Percentiles rank a stretch among this genome's conserved stretches.
Evolutionary conservation across 2,888 invertebrate species (phyloP).

Genomic region (Agonopterix subpropinquella): DNA sequence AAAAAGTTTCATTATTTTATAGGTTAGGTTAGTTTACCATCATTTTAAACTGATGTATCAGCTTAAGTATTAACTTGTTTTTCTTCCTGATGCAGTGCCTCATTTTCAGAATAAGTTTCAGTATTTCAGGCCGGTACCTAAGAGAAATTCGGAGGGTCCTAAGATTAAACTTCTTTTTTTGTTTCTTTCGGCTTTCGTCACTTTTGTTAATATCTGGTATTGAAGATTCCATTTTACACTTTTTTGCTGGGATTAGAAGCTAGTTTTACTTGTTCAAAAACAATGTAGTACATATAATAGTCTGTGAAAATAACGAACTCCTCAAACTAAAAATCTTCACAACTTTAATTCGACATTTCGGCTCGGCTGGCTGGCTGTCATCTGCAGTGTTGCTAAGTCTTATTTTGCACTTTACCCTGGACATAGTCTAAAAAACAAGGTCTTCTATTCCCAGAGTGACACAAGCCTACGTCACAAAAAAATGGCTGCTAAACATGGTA

Average conservation of each 20-base stretch:
- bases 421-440: too few species aligned
- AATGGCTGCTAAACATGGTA: too few species aligned
- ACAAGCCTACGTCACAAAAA: too few species aligned
- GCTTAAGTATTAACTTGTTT: conserved; percentile 72
- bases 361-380: too few species aligned
- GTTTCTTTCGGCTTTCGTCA: conserved; percentile 15
- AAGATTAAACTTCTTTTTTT: conserved; percentile 21
- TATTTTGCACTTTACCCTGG: too few species aligned
- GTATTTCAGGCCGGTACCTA: conserved; percentile 75
- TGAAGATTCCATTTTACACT: conserved; percentile 2
- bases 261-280: too few species aligned
- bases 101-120: conserved; percentile 74
- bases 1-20: background rate
- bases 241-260: background rate
- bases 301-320: too few species aligned
- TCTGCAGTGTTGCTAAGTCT: too few species aligned
- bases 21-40: conserved; percentile 45
- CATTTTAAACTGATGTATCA: conserved; percentile 72
- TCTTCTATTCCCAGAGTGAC: too few species aligned
- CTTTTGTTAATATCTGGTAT: conserved; percentile 16
- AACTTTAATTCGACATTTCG: too few species aligned
- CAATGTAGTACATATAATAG: too few species aligned
- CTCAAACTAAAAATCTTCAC: too few species aligned
- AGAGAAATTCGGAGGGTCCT: conserved; percentile 53
- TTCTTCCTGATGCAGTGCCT: conserved; percentile 73